These are phyloP conservation scores for Vipera latastei DNA, from an alignment of 2,797 vertebrate genomes.

Conservation along the genomic window DNA sequence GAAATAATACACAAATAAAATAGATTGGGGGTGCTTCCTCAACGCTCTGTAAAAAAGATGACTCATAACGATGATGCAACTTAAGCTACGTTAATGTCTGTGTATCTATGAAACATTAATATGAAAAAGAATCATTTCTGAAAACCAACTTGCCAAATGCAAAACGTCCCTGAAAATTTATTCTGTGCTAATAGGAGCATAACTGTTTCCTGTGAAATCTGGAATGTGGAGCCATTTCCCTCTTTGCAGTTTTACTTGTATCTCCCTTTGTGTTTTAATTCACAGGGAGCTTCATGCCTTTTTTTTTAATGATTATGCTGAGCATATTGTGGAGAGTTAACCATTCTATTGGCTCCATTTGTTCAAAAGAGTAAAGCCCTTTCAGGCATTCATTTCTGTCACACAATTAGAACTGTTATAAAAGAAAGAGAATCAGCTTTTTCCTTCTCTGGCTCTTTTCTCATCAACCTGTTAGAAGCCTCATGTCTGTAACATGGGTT, in stretches of 20 bases:
- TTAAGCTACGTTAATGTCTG: background rate
- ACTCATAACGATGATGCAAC: background rate
- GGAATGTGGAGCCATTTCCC: conserved; percentile 43
- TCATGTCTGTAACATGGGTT: background rate
- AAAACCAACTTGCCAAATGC: conserved; percentile 49
- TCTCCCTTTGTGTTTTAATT: conserved; percentile 26
- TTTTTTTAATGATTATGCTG: background rate
- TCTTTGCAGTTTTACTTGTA: background rate
- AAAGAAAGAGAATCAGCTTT: background rate
- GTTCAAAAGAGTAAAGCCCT: background rate
- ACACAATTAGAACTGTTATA: background rate
- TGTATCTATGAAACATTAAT: background rate
- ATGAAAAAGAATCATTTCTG: background rate
- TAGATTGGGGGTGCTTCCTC: background rate
- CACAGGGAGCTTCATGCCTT: background rate
- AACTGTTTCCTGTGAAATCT: conserved; percentile 63
- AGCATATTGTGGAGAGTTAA: background rate
- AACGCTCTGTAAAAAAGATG: background rate
- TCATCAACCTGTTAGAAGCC: background rate
- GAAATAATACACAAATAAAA: background rate
- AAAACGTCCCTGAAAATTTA: conserved; percentile 52
- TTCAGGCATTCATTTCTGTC: background rate
- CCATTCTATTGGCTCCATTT: background rate
- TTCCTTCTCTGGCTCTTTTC: background rate
- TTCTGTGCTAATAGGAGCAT: conserved; percentile 42